Evolutionary conservation across 2,888 invertebrate species (phyloP).

Genomic region (Cephalotes varians): DNA sequence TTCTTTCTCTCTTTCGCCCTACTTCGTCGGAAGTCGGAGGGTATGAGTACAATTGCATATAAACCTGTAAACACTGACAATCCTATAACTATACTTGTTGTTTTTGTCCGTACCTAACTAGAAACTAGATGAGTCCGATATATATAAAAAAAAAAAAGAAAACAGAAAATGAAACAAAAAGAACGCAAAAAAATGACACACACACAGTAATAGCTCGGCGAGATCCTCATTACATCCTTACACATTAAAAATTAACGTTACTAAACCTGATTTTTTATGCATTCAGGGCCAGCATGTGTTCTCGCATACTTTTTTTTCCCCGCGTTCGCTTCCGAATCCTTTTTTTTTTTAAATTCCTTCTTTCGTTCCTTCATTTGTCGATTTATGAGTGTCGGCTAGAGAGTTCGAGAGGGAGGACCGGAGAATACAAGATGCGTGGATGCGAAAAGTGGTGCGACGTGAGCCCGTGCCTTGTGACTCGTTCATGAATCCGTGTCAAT

Average conservation of each 20-base stretch:
- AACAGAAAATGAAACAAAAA: slow-evolving; percentile 14
- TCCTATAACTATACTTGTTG: slow-evolving; percentile 65
- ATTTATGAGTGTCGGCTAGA: slow-evolving; percentile 68
- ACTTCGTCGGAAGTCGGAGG: slow-evolving; percentile 55
- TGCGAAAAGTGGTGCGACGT: slow-evolving; percentile 59
- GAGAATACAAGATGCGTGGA: slow-evolving; percentile 82
- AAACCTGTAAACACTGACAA: slow-evolving; percentile 75
- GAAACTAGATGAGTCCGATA: neutral
- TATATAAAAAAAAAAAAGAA: neutral
- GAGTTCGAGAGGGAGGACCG: slow-evolving; percentile 79
- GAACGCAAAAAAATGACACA: slow-evolving; percentile 43
- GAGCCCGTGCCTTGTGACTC: slow-evolving; percentile 18
- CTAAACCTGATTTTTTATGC: slow-evolving; percentile 79
- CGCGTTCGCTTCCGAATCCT: slow-evolving; percentile 72
- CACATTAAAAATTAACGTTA: slow-evolving; percentile 78
- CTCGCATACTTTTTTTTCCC: slow-evolving; percentile 70
- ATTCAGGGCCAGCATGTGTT: slow-evolving; percentile 80
- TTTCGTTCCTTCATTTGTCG: slow-evolving; percentile 43
- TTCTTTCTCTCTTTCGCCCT: slow-evolving; percentile 51
- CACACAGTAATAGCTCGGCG: slow-evolving; percentile 60
- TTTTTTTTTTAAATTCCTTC: slow-evolving; percentile 64
- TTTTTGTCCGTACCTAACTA: slow-evolving; percentile 45
- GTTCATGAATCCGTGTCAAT: slow-evolving; percentile 28
- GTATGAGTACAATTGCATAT: slow-evolving; percentile 68
- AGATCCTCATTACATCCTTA: slow-evolving; percentile 81